A percentile compares a stretch with the other conserved stretches of the same genome.
phyloP scores from a whole-genome alignment of 2,113 vertebrate species.

The Pseudopipra pipra region DNA sequence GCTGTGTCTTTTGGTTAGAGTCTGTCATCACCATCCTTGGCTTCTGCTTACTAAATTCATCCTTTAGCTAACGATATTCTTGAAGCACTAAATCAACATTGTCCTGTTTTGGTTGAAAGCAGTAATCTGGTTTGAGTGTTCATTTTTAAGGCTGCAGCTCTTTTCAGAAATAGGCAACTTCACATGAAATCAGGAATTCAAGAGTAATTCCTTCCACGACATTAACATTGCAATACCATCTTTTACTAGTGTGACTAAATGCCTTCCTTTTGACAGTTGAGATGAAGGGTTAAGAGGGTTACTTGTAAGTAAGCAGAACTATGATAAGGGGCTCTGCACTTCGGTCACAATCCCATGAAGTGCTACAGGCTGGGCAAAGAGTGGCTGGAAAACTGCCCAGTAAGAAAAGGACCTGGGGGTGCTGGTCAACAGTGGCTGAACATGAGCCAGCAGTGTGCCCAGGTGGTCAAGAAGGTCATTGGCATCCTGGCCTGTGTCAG shows the following conservation, averaged over 20 bases:
- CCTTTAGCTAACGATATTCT: not conserved
- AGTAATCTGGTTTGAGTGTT: not conserved
- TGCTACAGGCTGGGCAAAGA: not conserved
- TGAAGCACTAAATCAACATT: not conserved
- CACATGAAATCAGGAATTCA: not conserved
- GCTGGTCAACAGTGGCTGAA: not conserved
- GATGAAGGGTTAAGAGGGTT: not conserved
- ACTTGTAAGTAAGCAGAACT: not conserved
- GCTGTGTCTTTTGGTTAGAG: not conserved
- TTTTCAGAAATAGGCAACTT: not conserved
- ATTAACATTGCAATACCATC: not conserved
- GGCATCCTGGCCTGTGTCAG: not conserved
- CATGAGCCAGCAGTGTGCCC: not conserved
- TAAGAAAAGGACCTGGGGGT: not conserved
- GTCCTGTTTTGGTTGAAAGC: not conserved
- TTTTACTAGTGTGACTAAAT: not conserved
- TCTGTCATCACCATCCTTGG: not conserved
- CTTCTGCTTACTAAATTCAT: not conserved
- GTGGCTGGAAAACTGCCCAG: not conserved
- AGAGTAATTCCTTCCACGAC: not conserved
- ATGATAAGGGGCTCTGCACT: not conserved
- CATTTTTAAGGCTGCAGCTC: not conserved
- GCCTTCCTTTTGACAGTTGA: not conserved
- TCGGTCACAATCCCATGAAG: not conserved
- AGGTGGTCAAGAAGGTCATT: not conserved